These are phyloP conservation scores for Acronicta alni DNA, from an alignment of 2,888 invertebrate genomes.

Conservation along the genomic window DNA sequence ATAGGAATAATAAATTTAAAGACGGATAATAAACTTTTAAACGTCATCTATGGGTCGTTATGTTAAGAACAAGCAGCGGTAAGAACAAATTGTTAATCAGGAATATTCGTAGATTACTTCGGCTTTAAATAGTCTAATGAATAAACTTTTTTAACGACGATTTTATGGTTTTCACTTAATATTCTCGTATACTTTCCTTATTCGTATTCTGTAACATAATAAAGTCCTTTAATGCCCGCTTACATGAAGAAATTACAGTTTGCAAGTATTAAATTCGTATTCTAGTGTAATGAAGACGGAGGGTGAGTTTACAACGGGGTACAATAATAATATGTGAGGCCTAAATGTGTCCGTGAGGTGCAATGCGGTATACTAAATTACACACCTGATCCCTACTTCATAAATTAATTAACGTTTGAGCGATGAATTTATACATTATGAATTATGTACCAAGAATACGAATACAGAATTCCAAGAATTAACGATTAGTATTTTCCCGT, in stretches of 20 bases:
- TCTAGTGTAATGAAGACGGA: slow-evolving; percentile 66
- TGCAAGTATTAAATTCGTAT: slow-evolving; percentile 67
- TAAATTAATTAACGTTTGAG: slow-evolving; percentile 72
- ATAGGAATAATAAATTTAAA: slow-evolving; percentile 66
- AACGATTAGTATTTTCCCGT: slow-evolving; percentile 2
- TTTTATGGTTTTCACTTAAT: slow-evolving; percentile 43
- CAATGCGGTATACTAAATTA: slow-evolving; percentile 73
- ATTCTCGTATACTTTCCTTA: slow-evolving; percentile 31
- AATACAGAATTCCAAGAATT: slow-evolving; percentile 1
- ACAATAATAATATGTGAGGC: slow-evolving; percentile 47
- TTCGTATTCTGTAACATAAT: slow-evolving; percentile 30
- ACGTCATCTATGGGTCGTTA: slow-evolving; percentile 44
- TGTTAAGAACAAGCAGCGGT: slow-evolving; percentile 30
- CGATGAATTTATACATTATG: slow-evolving; percentile 48
- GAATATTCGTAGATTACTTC: slow-evolving; percentile 60
- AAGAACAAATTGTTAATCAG: slow-evolving; percentile 36
- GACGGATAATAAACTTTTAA: slow-evolving; percentile 57
- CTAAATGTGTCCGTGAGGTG: slow-evolving; percentile 70
- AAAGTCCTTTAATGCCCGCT: slow-evolving; percentile 27
- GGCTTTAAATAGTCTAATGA: slow-evolving; percentile 56
- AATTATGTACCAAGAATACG: slow-evolving; percentile 5
- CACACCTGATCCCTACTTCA: slow-evolving; percentile 71
- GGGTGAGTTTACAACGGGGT: slow-evolving; percentile 51
- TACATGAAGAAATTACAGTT: slow-evolving; percentile 52
- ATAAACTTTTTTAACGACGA: slow-evolving; percentile 41